These are phyloP conservation scores for Pluvialis apricaria DNA, from an alignment of 2,113 vertebrate species.

Conservation along the genomic window DNA sequence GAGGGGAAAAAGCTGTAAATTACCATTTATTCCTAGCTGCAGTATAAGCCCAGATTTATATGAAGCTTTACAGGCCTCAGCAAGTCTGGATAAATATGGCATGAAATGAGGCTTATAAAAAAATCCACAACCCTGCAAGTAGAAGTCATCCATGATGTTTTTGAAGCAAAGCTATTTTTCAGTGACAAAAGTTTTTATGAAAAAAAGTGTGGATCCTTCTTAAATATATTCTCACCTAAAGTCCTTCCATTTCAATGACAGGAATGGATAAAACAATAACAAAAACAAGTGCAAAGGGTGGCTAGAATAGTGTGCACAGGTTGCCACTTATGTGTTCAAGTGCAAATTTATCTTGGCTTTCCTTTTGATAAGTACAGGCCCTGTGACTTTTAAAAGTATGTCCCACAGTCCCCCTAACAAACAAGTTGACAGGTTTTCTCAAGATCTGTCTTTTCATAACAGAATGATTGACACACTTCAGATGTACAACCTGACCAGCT, in stretches of 20 bases:
- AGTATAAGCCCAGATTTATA: neutral
- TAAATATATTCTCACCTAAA: neutral
- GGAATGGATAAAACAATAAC: neutral
- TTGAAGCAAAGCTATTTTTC: neutral
- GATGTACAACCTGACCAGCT: neutral
- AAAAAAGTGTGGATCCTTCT: neutral
- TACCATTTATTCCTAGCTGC: neutral
- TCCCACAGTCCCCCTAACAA: neutral
- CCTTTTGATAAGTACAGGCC: neutral
- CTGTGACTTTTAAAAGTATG: neutral
- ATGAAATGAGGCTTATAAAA: neutral
- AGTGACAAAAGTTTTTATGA: neutral
- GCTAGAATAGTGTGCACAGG: neutral
- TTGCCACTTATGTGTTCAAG: neutral
- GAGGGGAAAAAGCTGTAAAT: neutral
- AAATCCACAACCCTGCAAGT: neutral
- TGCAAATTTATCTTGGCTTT: conserved; percentile 9
- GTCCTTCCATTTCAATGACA: neutral
- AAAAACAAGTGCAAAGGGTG: neutral
- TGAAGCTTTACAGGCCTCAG: neutral
- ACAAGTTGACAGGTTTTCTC: neutral
- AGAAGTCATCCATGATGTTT: neutral
- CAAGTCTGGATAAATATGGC: neutral
- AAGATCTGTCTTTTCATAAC: conserved; percentile 21
- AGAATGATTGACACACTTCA: conserved; percentile 57